These are phyloP conservation scores for Chromis chromis DNA, from an alignment of 2,797 vertebrate genomes.

Conservation along the genomic window DNA sequence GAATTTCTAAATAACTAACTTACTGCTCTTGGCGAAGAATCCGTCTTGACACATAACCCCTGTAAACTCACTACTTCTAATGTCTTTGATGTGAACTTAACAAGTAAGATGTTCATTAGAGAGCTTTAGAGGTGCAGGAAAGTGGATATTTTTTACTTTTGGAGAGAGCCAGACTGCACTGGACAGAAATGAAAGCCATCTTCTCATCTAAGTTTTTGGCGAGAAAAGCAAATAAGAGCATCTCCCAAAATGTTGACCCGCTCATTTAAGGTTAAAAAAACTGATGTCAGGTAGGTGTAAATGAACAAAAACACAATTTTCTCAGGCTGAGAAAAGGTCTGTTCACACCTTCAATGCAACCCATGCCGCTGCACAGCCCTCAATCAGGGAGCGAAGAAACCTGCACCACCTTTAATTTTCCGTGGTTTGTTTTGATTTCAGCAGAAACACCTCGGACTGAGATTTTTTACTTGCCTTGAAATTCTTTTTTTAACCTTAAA, in stretches of 20 bases:
- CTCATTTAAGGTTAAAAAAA: background rate
- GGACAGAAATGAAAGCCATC: too few relatives aligned
- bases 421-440: background rate
- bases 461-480: too few relatives aligned
- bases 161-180: too few relatives aligned
- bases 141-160: too few relatives aligned
- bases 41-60: too few relatives aligned
- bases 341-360: constrained; percentile 5
- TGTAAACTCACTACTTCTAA: too few relatives aligned
- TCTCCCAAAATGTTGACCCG: constrained; percentile 6
- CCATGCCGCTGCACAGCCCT: background rate
- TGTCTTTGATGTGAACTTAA: too few relatives aligned
- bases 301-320: background rate
- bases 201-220: background rate
- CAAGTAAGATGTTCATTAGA: too few relatives aligned
- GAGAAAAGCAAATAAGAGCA: background rate
- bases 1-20: too few relatives aligned
- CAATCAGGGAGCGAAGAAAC: background rate
- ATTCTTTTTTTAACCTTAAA: background rate
- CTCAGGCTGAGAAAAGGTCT: background rate
- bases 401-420: too few relatives aligned
- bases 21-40: too few relatives aligned
- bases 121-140: too few relatives aligned
- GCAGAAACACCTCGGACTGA: background rate
- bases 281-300: constrained; percentile 7